Base-by-base conservation (phyloP, 2,797 vertebrate species). In the Eulemur albifrons region DNA sequence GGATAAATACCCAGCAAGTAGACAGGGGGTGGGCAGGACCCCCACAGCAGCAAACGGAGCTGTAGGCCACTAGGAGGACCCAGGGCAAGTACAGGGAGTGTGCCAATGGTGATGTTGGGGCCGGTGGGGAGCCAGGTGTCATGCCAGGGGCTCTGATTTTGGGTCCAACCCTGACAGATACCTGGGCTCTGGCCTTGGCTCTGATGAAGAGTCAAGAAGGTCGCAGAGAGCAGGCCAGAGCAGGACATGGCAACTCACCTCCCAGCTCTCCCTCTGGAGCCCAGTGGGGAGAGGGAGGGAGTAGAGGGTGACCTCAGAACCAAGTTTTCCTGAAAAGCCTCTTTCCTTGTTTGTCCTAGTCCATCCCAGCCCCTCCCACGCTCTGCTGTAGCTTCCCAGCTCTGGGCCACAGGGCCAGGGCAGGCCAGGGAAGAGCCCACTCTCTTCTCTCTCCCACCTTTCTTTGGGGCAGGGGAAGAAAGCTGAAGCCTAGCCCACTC, bases 281-380 rank as follows among this genome's bases (percentile, higher is more conserved):
- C 35, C 32, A 5, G 67, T 4, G 11, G 77, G 57, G 67, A 88
- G 93, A 84, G 90, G 70, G 45, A 61, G 27, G 59, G 84, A 91
- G 93, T 32, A 87, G 95, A 96, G 52, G 63, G 90, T 76, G 82
- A 89, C 65, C 45, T 91, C 86, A 86, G 38, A 96, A 96, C 88
- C 95, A 94, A 97, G 94, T 96, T 98, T 97, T 98, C 97, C 97
- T 98, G 97, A 97, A 98, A 98, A 98, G 97, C 81, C 93, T 97
- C 96, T 97, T 91, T 89, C 84, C 94, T 79, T 76, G 80, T 94
- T 94, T 93, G 89, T 87, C 57, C 75, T 75, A 81, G 84, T 84
- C 82, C 92, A 94, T 89, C 97, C 97, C 94, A 90, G 67, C 18
- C n/a, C 91, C 94, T 96, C 96, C 97, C 92, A 92, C 15, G 0